These are phyloP conservation scores for Nannoperca australis DNA, from an alignment of 2,797 vertebrate genomes.

Conservation along the genomic window DNA sequence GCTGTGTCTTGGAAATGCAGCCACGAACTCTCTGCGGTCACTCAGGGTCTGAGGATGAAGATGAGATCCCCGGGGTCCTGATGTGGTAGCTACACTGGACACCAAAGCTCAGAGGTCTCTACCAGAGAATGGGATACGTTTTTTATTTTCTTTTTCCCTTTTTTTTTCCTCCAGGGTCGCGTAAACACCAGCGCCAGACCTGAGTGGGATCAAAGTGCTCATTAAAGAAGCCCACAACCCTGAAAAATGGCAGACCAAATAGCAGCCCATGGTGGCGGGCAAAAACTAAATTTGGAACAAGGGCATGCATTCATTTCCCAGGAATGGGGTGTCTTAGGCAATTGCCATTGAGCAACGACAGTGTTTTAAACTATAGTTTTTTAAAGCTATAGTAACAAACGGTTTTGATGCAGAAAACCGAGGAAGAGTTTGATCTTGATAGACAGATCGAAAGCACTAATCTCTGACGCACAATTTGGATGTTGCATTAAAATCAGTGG, in stretches of 20 bases:
- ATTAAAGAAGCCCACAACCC: conserved; percentile 85
- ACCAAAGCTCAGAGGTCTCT: conserved; percentile 60
- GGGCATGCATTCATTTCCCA: conserved; percentile 82
- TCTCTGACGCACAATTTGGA: neutral
- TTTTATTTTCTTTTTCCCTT: conserved; percentile 25
- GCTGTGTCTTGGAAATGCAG: conserved; percentile 27
- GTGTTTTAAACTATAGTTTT: conserved; percentile 67
- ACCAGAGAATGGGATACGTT: conserved; percentile 55
- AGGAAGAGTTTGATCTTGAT: conserved; percentile 8
- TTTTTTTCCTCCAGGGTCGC: conserved; percentile 72
- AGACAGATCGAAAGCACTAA: conserved; percentile 7
- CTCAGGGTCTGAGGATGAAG: conserved; percentile 49
- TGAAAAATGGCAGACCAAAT: conserved; percentile 83
- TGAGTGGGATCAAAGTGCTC: conserved; percentile 87
- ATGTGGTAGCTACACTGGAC: conserved; percentile 51
- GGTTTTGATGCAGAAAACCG: conserved; percentile 35
- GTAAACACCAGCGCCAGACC: conserved; percentile 84
- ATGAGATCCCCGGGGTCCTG: conserved; percentile 55
- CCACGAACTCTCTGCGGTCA: conserved; percentile 44
- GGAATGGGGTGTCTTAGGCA: conserved; percentile 84
- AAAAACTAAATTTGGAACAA: conserved; percentile 86
- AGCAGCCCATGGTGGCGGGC: conserved; percentile 80
- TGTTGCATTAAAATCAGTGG: neutral
- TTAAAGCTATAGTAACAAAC: conserved; percentile 63
- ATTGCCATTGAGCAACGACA: conserved; percentile 81